Evolutionary conservation across 1,140 invertebrate genomes (phyloP), one percentile per base, ranked within the genome.

Genomic region (Whitmania pigra): DNA sequence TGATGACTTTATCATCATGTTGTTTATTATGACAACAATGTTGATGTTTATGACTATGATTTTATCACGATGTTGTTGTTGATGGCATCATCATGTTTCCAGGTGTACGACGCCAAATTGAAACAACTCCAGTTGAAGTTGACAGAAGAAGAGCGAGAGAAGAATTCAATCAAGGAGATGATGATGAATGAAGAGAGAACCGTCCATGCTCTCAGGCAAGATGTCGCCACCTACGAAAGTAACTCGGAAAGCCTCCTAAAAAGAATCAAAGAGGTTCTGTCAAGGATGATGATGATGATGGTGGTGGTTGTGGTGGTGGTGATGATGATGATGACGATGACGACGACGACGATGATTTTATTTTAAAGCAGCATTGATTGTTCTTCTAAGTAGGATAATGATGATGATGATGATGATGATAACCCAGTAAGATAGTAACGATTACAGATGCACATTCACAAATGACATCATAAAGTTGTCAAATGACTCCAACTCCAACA

Each of bases 181-280:
- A 63, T 22, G 29, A 63, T n/a, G 57, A 63, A 63, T n/a, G 57
- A 63, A 13, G 57, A 63, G 11, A 31, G 22, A 7, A 63, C 22
- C 11, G 15, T 63, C 29, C 22, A 63, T n/a, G 57, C 29, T 31
- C 29, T 63, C 22, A 63, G 57, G 29, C 22, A 31, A 25, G 57
- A 63, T n/a, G 57, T 63, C 22, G 57, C 57, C 57, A 63, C 6
- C 43, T 49, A 49, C 13, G 43, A 49, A 49, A 49, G 43, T 17
- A 17, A 49, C 15, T 49, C 43, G 43, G 43, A 49, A 49, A 49
- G 15, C 43, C 43, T 49, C 43, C 5, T 0, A 13, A 49, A 49
- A 49, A 49, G 43, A 49, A 49, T 49, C 57, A 63, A 63, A 63
- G 57, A 63, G 22, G 57, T 25, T 22, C 25, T 60, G 55, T 60